Percentiles rank a stretch among this genome's conserved stretches.
Evolutionary conservation across 2,113 vertebrate genomes (phyloP).

Genomic region (Montifringilla adamsi): DNA sequence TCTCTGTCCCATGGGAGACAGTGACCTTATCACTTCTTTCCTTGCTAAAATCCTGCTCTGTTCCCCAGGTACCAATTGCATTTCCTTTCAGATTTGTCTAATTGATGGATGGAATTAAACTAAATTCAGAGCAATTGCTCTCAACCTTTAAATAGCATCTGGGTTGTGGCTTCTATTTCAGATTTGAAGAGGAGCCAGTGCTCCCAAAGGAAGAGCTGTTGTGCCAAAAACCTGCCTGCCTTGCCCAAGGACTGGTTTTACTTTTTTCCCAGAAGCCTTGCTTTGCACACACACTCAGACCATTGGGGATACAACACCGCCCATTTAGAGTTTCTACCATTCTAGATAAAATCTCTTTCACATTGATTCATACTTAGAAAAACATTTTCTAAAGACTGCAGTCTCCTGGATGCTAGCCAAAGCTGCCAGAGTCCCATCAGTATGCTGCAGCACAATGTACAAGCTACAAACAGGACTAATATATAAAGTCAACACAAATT

Average conservation of each 20-base stretch:
- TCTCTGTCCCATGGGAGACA: background rate
- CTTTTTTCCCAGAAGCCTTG: background rate
- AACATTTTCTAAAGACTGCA: background rate
- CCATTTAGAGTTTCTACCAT: background rate
- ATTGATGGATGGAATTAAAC: slow-evolving; percentile 38
- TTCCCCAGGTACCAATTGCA: background rate
- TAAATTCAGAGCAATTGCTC: slow-evolving; percentile 2
- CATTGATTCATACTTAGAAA: background rate
- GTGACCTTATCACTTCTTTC: background rate
- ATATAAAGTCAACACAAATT: background rate
- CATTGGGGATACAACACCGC: background rate
- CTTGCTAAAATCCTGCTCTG: background rate
- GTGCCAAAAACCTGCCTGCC: background rate
- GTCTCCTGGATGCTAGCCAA: background rate
- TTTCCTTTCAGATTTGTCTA: slow-evolving; percentile 34
- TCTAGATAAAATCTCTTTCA: background rate
- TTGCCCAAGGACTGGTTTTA: background rate
- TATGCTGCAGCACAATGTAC: background rate
- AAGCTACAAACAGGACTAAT: background rate
- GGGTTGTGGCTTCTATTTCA: background rate
- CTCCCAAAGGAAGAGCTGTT: background rate
- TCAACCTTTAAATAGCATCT: slow-evolving; percentile 3
- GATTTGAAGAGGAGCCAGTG: background rate
- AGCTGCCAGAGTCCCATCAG: background rate
- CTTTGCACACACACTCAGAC: background rate